phyloP scores from a whole-genome alignment of 2,888 invertebrate genomes.

The Orchesella flavescens region DNA sequence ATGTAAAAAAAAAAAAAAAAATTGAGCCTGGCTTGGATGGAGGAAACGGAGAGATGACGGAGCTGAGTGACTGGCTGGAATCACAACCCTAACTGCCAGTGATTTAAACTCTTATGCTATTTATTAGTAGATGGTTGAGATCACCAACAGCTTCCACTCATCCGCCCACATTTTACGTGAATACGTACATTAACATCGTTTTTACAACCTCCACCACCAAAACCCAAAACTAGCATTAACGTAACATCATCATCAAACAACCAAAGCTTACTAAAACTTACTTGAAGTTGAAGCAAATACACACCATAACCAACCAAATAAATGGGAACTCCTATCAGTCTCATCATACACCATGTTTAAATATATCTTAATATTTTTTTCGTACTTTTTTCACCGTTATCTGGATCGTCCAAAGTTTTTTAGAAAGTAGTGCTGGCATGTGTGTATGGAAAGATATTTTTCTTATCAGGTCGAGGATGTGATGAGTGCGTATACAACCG shows the following conservation, averaged over 20 bases:
- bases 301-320: constrained; percentile 45
- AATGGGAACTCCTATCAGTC: constrained; percentile 42
- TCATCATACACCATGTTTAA: constrained; percentile 27
- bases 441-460: neutral
- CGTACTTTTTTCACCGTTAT: constrained; percentile 16
- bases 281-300: constrained; percentile 17
- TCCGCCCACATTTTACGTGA: constrained; percentile 58
- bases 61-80: constrained; percentile 59
- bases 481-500: constrained; percentile 1
- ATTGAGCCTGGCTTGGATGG: constrained; percentile 14
- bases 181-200: constrained; percentile 28
- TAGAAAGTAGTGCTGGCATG: neutral
- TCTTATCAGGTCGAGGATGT: neutral
- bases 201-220: constrained; percentile 29
- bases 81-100: constrained; percentile 66
- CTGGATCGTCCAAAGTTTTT: constrained; percentile 15
- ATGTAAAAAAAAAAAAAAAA: constrained; percentile 5
- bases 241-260: constrained; percentile 43
- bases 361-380: constrained; percentile 40
- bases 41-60: constrained; percentile 35
- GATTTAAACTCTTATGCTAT: constrained; percentile 64
- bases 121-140: constrained; percentile 61
- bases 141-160: constrained; percentile 41
- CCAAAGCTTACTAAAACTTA: constrained; percentile 24
- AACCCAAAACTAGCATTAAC: constrained; percentile 47